A percentile compares a stretch with the other conserved stretches of the same genome.
These are phyloP conservation scores for Hesperia comma DNA, from an alignment of 2,888 invertebrate species.

Conservation along the genomic window DNA sequence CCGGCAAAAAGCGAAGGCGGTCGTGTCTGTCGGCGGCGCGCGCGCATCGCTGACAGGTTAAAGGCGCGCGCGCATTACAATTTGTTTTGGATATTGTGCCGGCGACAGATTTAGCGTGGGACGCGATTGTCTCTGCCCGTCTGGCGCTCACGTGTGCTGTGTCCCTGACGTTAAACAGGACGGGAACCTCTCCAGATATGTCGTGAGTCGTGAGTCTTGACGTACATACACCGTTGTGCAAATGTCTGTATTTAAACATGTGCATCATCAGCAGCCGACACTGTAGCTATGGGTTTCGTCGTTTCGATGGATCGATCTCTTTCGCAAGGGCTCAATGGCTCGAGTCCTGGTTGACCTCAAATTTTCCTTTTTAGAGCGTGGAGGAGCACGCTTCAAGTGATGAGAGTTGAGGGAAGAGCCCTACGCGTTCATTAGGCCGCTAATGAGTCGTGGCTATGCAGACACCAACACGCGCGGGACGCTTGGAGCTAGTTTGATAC, in stretches of 20 bases:
- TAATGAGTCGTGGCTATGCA: slow-evolving; percentile 2
- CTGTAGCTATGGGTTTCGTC: background rate
- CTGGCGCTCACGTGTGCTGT: slow-evolving; percentile 42
- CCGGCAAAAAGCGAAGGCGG: slow-evolving; percentile 26
- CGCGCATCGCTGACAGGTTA: slow-evolving; percentile 43
- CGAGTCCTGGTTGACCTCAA: no score
- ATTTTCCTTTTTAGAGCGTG: background rate
- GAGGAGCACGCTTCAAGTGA: background rate
- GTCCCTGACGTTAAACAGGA: slow-evolving; percentile 8
- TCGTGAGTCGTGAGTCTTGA: background rate
- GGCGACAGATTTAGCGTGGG: slow-evolving; percentile 53
- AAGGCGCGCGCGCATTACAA: slow-evolving; percentile 38
- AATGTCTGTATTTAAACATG: background rate
- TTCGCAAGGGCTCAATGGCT: no score
- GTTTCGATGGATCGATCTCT: background rate
- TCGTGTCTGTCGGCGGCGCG: slow-evolving; percentile 30
- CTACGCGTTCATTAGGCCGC: background rate
- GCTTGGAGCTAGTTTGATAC: background rate
- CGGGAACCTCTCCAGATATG: slow-evolving; percentile 12
- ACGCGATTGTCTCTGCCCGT: slow-evolving; percentile 40
- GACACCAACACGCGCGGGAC: background rate
- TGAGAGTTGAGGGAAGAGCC: slow-evolving; percentile 5
- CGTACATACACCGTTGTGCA: background rate
- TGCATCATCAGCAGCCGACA: background rate
- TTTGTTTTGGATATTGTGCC: slow-evolving; percentile 33